These are phyloP conservation scores for Poicephalus gulielmi DNA, from an alignment of 2,113 vertebrate species.

Conservation along the genomic window DNA sequence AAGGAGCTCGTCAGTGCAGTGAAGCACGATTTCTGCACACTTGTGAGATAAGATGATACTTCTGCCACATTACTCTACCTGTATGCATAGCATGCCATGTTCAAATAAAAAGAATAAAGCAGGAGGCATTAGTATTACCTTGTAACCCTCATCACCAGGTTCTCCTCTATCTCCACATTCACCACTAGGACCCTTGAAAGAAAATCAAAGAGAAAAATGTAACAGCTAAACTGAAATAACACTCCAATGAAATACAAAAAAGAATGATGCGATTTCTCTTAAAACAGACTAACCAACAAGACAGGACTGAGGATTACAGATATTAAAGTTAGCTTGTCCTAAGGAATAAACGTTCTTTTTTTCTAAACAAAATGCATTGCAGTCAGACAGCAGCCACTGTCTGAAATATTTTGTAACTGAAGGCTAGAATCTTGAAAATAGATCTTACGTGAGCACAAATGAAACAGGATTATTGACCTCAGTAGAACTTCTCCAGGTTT, in stretches of 20 bases:
- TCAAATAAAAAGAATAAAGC: neutral
- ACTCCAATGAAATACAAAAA: neutral
- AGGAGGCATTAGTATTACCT: slow-evolving; percentile 81
- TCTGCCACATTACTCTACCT: neutral
- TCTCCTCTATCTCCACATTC: slow-evolving; percentile 90
- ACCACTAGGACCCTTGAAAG: slow-evolving; percentile 83
- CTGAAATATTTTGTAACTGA: neutral
- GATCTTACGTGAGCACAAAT: neutral
- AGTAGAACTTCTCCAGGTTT: neutral
- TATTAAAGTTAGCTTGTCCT: neutral
- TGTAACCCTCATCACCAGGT: slow-evolving; percentile 88
- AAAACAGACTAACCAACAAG: neutral
- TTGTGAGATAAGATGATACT: neutral
- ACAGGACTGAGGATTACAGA: neutral
- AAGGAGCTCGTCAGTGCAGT: neutral
- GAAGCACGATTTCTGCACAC: neutral
- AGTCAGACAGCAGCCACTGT: neutral
- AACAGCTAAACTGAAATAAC: neutral
- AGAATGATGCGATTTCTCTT: neutral
- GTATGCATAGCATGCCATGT: neutral
- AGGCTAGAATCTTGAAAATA: neutral
- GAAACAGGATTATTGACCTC: neutral
- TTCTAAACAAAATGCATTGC: neutral
- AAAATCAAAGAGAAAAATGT: slow-evolving; percentile 7
- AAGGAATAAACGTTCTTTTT: neutral